phyloP scores from a whole-genome alignment of 92 coral and sea anemone genomes.

The Virgularia gustaviana region DNA sequence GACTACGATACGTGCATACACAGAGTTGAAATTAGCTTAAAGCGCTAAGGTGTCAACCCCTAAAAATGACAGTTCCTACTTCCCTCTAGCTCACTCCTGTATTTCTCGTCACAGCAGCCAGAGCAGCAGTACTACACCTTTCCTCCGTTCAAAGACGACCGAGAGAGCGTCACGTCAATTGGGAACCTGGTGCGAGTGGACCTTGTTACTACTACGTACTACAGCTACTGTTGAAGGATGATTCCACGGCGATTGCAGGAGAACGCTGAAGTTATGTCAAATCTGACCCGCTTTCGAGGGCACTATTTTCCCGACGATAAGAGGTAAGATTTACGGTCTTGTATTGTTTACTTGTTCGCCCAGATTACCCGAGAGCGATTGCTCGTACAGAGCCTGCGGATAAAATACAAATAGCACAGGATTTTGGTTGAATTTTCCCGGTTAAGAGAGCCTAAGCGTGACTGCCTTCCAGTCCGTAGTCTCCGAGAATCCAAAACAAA shows the following conservation, averaged over 20 bases:
- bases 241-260: neutral
- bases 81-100: too few species aligned
- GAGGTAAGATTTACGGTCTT: constrained; percentile 10
- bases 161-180: too few species aligned
- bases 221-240: neutral
- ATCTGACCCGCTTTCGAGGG: constrained; percentile 23
- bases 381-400: neutral
- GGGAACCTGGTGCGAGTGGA: neutral
- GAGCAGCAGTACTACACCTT: too few species aligned
- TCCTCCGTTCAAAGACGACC: too few species aligned
- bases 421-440: neutral
- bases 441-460: too few species aligned
- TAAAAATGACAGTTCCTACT: too few species aligned
- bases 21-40: too few species aligned
- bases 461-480: too few species aligned
- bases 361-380: neutral
- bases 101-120: too few species aligned
- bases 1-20: too few species aligned
- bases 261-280: neutral
- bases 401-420: neutral
- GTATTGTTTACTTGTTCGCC: neutral
- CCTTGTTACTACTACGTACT: too few species aligned
- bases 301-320: constrained; percentile 5
- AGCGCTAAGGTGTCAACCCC: too few species aligned
- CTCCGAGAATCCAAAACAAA: neutral